Base-by-base conservation (phyloP, 1,140 invertebrate genomes). In the Drosophila suzukii region DNA sequence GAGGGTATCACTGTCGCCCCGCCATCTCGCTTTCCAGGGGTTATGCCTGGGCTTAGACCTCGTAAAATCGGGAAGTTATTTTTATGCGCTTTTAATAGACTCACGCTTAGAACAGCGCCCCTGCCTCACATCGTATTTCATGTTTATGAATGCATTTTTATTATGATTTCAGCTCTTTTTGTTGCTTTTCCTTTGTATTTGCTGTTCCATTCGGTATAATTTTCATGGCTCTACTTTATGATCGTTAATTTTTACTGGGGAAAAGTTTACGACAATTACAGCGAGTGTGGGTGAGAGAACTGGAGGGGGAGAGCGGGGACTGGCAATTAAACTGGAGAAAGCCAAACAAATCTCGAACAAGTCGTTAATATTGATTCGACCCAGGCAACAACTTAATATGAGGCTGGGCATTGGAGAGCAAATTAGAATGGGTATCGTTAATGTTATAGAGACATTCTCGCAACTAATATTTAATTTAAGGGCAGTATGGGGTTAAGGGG, bases 61-160 rank as follows among this genome's bases (percentile, higher is more conserved):
- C 84, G 68, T 89, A 89, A 86, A 88, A 88, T 66, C 75, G 49
- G 68, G 65, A 80, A 84, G 81, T 84, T 89, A 89, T 89, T 89
- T 89, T 89, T 84, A 89, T 89, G 84, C 84, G 84, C 84, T 84
- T 89, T 89, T 89, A 89, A 89, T 89, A 89, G 84, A 89, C 84
- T 80, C 71, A 49, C 77, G 77, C 84, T 84, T 90, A 78, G 85
- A 81, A 54, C 57, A 50, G 51, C 36, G 36, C 62, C 51, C 60
- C 49, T 34, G 24, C 61, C 49, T 36, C 58, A 49, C 51, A 77
- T 84, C 77, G 77, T 84, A 89, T 89, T 88, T 88, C 84, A 88
- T 88, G 84, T 88, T 89, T 84, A 88, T 88, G 80, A 88, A 88
- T 88, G 84, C 84, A 75, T 80, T 88, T 88, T 88, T 88, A 88